These are phyloP conservation scores for Nettapus auritus DNA, from an alignment of 2,113 vertebrate species.

Conservation along the genomic window DNA sequence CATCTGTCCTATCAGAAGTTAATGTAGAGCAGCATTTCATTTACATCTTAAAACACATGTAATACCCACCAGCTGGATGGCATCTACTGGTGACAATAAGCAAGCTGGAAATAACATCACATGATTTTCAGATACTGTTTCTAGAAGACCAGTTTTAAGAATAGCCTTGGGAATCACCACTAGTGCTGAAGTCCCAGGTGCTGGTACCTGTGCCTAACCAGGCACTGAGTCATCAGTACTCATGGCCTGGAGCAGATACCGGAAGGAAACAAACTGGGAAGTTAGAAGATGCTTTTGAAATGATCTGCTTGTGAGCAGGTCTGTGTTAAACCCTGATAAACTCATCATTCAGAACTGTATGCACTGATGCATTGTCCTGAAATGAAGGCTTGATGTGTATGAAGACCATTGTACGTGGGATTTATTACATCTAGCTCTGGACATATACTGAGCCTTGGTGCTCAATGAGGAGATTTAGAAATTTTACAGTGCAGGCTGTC, in stretches of 20 bases:
- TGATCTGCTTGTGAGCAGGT: background rate
- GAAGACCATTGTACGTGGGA: background rate
- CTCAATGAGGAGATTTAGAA: background rate
- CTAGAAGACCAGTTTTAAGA: background rate
- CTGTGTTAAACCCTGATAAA: background rate
- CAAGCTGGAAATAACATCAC: background rate
- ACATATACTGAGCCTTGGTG: background rate
- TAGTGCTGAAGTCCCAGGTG: background rate
- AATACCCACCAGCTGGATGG: background rate
- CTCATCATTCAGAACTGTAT: background rate
- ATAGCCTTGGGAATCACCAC: background rate
- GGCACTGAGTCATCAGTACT: background rate
- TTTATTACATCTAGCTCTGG: background rate
- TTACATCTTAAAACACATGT: background rate
- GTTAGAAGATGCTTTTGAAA: background rate
- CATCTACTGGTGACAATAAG: background rate
- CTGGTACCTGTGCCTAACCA: background rate
- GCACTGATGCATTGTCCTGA: background rate
- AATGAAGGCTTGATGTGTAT: background rate
- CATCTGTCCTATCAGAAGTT: background rate
- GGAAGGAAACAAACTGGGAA: background rate
- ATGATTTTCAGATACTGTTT: background rate
- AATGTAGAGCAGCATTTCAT: constrained; percentile 4
- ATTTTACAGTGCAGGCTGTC: background rate
- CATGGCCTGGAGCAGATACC: background rate